phyloP scores from a whole-genome alignment of 2,797 vertebrate species.

The Darevskia mixta region DNA sequence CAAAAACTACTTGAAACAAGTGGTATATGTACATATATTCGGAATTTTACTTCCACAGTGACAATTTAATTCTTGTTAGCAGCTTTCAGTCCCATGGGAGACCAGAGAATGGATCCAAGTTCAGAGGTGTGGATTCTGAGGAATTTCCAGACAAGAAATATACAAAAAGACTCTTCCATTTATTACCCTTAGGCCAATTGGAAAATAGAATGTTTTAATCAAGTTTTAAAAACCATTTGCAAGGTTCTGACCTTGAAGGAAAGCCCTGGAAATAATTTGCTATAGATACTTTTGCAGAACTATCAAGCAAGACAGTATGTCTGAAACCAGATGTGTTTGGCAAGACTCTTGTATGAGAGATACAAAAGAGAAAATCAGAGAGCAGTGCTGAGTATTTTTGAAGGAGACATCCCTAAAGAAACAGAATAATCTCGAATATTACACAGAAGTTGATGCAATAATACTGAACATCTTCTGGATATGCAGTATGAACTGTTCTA shows the following conservation, averaged over 20 bases:
- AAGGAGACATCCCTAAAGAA: slow-evolving; percentile 24
- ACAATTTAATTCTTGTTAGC: background rate
- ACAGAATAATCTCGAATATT: background rate
- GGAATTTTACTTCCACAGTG: slow-evolving; percentile 6
- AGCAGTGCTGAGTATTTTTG: background rate
- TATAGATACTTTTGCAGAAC: slow-evolving; percentile 3
- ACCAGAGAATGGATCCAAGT: background rate
- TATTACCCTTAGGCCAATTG: slow-evolving; percentile 25
- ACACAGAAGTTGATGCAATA: slow-evolving; percentile 24
- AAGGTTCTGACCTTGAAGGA: slow-evolving; percentile 25
- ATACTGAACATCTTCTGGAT: background rate
- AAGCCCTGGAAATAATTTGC: slow-evolving; percentile 44
- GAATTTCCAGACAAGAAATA: slow-evolving; percentile 44
- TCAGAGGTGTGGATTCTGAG: background rate
- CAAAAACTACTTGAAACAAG: background rate
- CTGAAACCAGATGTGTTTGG: slow-evolving; percentile 15
- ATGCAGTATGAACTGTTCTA: slow-evolving; percentile 13
- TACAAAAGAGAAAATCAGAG: background rate
- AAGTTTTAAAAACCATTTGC: slow-evolving; percentile 47
- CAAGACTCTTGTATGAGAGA: background rate
- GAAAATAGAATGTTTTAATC: slow-evolving; percentile 53
- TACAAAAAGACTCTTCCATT: slow-evolving; percentile 22
- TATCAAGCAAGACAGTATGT: slow-evolving; percentile 8
- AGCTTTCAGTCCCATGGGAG: slow-evolving; percentile 28
- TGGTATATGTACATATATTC: too few species aligned